Conservation (phyloP, 1,140 invertebrate species). For the Antheraea mylitta region DNA sequence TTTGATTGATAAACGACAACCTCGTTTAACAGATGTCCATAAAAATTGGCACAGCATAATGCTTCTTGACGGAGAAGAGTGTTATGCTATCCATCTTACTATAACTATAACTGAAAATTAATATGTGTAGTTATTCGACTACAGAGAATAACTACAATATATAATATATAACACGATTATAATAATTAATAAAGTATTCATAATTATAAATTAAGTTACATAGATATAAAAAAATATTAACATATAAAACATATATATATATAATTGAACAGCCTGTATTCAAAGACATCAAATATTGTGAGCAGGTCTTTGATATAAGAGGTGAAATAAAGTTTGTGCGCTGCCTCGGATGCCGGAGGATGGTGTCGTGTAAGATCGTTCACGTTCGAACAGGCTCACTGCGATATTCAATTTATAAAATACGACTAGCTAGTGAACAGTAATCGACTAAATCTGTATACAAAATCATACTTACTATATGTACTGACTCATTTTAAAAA, state of each 20-base stretch:
- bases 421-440: background rate
- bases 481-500: background rate
- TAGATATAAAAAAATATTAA: too few species aligned
- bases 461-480: background rate
- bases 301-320: slow-evolving; percentile 21
- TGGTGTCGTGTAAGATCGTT: slow-evolving; percentile 29
- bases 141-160: too few species aligned
- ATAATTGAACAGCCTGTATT: slow-evolving; percentile 15
- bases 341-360: slow-evolving; percentile 34
- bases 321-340: slow-evolving; percentile 35
- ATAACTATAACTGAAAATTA: too few species aligned
- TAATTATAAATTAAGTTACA: too few species aligned
- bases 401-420: background rate
- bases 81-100: too few species aligned
- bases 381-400: slow-evolving; percentile 13
- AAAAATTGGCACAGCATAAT: too few species aligned
- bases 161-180: too few species aligned
- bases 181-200: too few species aligned
- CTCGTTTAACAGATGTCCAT: too few species aligned
- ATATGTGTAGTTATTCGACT: too few species aligned
- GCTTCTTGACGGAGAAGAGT: too few species aligned
- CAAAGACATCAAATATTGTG: slow-evolving; percentile 31
- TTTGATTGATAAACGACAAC: too few species aligned
- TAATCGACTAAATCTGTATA: background rate
- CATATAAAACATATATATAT: background rate